Conservation (phyloP, 2,888 invertebrate genomes). For the Glaucopsyche alexis region DNA sequence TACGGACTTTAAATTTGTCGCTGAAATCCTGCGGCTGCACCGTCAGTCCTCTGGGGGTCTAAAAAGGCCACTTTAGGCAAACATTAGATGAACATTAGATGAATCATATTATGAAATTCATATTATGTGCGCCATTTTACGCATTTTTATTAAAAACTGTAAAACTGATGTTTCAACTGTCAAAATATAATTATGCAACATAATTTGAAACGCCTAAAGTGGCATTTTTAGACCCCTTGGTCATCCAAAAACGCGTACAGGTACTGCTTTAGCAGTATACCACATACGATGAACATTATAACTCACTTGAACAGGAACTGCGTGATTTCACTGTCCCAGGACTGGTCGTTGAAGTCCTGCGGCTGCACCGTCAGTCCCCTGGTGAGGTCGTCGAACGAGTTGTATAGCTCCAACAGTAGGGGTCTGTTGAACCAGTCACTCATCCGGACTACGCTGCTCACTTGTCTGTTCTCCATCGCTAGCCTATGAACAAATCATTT, state of each 20-base stretch:
- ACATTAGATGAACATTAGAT: no score
- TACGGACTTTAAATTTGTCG: slow-evolving; percentile 83
- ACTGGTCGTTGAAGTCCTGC: slow-evolving; percentile 87
- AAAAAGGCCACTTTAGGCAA: no score
- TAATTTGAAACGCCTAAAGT: no score
- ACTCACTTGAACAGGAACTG: slow-evolving; percentile 69
- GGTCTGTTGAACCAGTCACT: slow-evolving; percentile 87
- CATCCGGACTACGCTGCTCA: slow-evolving; percentile 79
- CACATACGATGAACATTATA: background rate
- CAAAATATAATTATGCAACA: no score
- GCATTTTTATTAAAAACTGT: no score
- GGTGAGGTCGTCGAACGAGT: slow-evolving; percentile 85
- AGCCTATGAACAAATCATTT: slow-evolving; percentile 62
- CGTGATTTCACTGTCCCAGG: slow-evolving; percentile 86
- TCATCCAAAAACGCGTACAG: no score
- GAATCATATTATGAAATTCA: no score
- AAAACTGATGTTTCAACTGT: no score
- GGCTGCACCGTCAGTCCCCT: slow-evolving; percentile 89
- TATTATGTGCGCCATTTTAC: no score
- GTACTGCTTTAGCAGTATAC: background rate
- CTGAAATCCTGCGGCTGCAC: slow-evolving; percentile 88
- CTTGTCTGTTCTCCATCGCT: slow-evolving; percentile 78
- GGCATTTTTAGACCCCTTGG: no score
- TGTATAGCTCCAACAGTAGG: slow-evolving; percentile 81
- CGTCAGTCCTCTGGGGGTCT: slow-evolving; percentile 87